phyloP scores from a whole-genome alignment of 2,113 vertebrate species.

The Gambusia affinis region DNA sequence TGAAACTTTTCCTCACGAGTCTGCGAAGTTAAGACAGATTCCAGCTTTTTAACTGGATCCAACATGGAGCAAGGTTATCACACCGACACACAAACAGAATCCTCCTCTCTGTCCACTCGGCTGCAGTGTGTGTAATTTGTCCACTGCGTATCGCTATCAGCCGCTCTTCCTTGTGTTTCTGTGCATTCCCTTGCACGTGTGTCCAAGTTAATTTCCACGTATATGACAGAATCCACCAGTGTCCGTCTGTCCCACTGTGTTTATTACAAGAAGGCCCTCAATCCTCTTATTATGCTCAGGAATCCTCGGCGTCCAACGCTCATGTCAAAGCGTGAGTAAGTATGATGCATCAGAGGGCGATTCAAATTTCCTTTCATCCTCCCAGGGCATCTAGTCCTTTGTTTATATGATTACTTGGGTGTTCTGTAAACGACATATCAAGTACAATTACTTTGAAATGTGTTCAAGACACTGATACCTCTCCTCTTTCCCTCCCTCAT shows the following conservation, averaged over 20 bases:
- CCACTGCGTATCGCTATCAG: slow-evolving; percentile 65
- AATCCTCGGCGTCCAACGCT: slow-evolving; percentile 46
- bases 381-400: slow-evolving; percentile 70
- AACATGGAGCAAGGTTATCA: slow-evolving; percentile 48
- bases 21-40: slow-evolving; percentile 43
- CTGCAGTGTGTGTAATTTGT: slow-evolving; percentile 53
- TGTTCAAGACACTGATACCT: slow-evolving; percentile 71
- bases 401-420: slow-evolving; percentile 82
- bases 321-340: slow-evolving; percentile 68
- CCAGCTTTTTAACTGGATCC: slow-evolving; percentile 48
- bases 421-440: slow-evolving; percentile 81
- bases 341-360: slow-evolving; percentile 69
- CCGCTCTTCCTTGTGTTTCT: slow-evolving; percentile 62
- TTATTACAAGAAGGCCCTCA: slow-evolving; percentile 56
- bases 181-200: neutral
- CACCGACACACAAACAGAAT: neutral
- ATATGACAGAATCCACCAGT: slow-evolving; percentile 52
- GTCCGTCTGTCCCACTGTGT: slow-evolving; percentile 51
- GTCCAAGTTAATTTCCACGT: slow-evolving; percentile 42
- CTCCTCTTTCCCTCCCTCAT: slow-evolving; percentile 41
- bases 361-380: slow-evolving; percentile 77
- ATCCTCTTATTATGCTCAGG: slow-evolving; percentile 52
- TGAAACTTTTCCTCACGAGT: slow-evolving; percentile 33
- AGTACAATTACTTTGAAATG: slow-evolving; percentile 81
- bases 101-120: slow-evolving; percentile 2